Percentiles rank a stretch among this genome's conserved stretches.
Evolutionary conservation across 2,888 invertebrate species (phyloP).

Genomic region (Tetragonula carbonaria): DNA sequence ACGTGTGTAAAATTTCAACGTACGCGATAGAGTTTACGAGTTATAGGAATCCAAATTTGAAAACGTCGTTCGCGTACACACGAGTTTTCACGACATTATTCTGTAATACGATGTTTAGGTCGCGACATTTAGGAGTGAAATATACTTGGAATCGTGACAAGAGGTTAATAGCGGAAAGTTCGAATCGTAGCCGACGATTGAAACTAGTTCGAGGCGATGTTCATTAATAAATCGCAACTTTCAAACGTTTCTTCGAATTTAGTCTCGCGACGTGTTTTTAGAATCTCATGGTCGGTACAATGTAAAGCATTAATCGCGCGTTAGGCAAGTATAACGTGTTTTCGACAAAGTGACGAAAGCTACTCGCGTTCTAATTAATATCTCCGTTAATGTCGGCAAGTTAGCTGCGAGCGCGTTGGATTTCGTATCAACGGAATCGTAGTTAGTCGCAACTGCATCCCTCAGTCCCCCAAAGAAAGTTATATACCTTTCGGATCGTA

Average conservation of each 20-base stretch:
- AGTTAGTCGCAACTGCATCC: slow-evolving; percentile 17
- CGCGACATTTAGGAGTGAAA: not conserved
- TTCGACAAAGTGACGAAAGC: not conserved
- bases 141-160: slow-evolving; percentile 3
- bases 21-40: not conserved
- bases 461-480: slow-evolving; percentile 45
- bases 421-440: slow-evolving; percentile 32
- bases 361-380: slow-evolving; percentile 34
- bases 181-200: not conserved
- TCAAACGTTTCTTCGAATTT: not conserved
- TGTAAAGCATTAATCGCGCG: not conserved
- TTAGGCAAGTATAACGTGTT: not conserved
- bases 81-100: slow-evolving; percentile 19
- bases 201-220: not conserved
- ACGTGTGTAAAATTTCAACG: not conserved
- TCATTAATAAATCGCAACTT: not conserved
- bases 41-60: slow-evolving; percentile 4
- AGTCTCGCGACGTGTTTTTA: too few relatives aligned
- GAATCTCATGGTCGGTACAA: too few relatives aligned
- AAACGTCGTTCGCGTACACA: not conserved
- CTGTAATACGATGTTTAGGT: slow-evolving; percentile 28
- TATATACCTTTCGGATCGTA: slow-evolving; percentile 47
- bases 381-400: slow-evolving; percentile 36
- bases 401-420: slow-evolving; percentile 24
- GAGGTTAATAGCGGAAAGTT: slow-evolving; percentile 11